These are phyloP conservation scores for Astur gentilis DNA, from an alignment of 2,113 vertebrate genomes.

Conservation along the genomic window DNA sequence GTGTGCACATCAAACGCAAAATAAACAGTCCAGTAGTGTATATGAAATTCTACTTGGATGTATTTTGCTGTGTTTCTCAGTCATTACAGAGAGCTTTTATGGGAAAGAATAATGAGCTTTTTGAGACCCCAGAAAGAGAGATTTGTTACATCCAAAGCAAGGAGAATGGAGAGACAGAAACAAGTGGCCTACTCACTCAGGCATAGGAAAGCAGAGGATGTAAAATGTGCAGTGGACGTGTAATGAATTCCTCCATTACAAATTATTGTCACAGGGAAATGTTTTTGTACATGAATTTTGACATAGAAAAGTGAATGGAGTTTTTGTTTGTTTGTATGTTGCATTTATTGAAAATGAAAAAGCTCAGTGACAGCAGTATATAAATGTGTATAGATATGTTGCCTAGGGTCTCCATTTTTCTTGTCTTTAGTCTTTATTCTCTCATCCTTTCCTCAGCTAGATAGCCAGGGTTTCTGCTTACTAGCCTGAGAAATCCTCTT, in stretches of 20 bases:
- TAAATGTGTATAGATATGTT: constrained; percentile 15
- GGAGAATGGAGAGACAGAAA: constrained; percentile 7
- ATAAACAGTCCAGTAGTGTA: neutral
- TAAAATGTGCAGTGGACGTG: neutral
- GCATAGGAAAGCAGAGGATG: neutral
- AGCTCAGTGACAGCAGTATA: neutral
- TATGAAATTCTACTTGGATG: neutral
- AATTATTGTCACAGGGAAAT: constrained; percentile 52
- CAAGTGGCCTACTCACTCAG: neutral
- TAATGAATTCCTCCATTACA: constrained; percentile 39
- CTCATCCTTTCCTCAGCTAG: constrained; percentile 15
- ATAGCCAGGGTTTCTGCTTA: constrained; percentile 33
- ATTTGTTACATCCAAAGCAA: constrained; percentile 1
- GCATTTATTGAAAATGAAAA: constrained; percentile 34
- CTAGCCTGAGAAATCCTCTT: constrained; percentile 30
- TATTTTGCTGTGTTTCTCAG: neutral
- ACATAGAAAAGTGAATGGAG: constrained; percentile 28
- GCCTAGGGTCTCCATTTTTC: constrained; percentile 31
- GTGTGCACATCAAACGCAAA: neutral
- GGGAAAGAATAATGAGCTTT: constrained; percentile 32
- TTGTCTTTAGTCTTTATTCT: constrained; percentile 17
- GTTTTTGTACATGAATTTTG: constrained; percentile 37
- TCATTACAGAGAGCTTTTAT: neutral
- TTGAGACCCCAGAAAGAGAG: neutral
- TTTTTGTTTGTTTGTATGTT: constrained; percentile 33